Evolutionary conservation across 2,888 invertebrate species (phyloP), one percentile per base, ranked within the genome.

Genomic region (Sesia bembeciformis): DNA sequence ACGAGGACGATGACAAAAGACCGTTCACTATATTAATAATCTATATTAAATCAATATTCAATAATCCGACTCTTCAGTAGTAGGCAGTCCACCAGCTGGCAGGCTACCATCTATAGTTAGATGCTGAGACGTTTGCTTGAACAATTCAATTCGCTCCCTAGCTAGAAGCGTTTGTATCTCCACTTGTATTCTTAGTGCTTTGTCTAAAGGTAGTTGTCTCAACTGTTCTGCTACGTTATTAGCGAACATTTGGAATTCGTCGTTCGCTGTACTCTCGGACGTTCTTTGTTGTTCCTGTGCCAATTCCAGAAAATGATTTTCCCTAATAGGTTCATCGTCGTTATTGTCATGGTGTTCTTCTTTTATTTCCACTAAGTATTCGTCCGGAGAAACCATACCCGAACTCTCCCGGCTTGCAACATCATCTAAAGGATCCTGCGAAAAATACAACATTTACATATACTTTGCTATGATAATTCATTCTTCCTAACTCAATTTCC

Each of bases 191-290:
- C 52, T 54, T 40, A 60, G 23, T 5, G 60, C 60, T 39, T 52
- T 58, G 41, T 40, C 51, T 4, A 60, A 41, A 43, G 60, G 58
- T 4, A 60, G 23, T 7, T 49, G 55, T 39, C 59, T 52, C 5
- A 62, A 49, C 8, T 62, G 60, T 40, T 60, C 60, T 4, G 58
- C 60, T 0, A 62, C 54, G 38, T 59, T 58, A 41, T 62, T 56
- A 4, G 59, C 59, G n/a, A 59, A 62, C 8, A 57, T 51, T 6
- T 62, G 60, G 6, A 60, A 62, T 46, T 62, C 62, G 41, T 62
- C 62, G 0, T 51, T n/a, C n/a, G 8, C 4, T 41, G 5, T 41
- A 41, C 7, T 7, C 23, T 23, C 23, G 23, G 23, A 23, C 4
- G 51, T 7, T 51, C 56, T 50, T n/a, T 54, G 39, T 53, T 56